Percentiles rank a stretch among this genome's conserved stretches.
Conservation (phyloP, 1,140 invertebrate species). For the Calliopsis andreniformis region DNA sequence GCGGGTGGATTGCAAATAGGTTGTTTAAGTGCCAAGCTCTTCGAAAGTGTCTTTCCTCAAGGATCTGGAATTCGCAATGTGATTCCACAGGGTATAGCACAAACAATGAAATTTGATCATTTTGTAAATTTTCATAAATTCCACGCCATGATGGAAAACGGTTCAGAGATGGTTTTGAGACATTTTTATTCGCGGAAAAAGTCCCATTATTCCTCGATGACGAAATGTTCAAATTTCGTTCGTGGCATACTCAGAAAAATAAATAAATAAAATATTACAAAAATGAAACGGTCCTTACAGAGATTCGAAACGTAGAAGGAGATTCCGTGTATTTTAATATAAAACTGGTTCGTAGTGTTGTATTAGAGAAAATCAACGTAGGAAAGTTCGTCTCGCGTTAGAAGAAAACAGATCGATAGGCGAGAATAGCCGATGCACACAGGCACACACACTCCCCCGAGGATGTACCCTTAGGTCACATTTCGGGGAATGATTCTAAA, state of each 20-base stretch:
- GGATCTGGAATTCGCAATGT: constrained; percentile 1
- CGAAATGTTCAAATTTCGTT: constrained; percentile 10
- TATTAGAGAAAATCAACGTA: constrained; percentile 9
- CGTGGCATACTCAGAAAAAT: neutral
- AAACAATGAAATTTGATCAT: constrained; percentile 27
- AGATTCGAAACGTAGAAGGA: neutral
- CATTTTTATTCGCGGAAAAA: neutral
- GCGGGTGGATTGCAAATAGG: constrained; percentile 2
- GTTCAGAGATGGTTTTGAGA: neutral
- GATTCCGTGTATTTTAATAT: constrained; percentile 39
- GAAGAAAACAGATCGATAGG: constrained; percentile 11
- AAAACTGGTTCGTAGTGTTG: constrained; percentile 24
- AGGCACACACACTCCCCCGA: constrained; percentile 25
- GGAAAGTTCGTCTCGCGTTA: neutral
- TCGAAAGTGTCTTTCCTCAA: constrained; percentile 57
- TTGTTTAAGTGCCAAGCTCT: constrained; percentile 64
- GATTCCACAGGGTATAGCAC: neutral
- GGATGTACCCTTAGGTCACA: constrained; percentile 45
- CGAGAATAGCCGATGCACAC: constrained; percentile 34
- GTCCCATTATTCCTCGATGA: neutral
- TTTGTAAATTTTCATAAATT: neutral
- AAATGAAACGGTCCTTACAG: neutral
- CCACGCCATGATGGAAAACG: neutral
- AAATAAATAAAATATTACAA: no score
- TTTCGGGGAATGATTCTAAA: constrained; percentile 41